Evolutionary conservation across 2,888 invertebrate genomes (phyloP).

Genomic region (Zygaena filipendulae): DNA sequence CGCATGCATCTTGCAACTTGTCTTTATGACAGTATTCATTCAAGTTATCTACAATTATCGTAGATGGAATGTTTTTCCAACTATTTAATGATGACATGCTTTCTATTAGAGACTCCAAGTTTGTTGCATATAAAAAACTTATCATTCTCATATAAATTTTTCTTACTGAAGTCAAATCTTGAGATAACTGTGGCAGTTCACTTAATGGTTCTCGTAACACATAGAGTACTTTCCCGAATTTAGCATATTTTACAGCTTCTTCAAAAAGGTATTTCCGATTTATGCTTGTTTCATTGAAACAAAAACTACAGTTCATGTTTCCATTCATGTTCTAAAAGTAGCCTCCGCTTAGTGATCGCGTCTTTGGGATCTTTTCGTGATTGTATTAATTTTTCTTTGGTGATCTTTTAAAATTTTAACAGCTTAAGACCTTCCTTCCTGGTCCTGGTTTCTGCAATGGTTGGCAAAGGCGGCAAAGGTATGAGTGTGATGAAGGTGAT

Average conservation of each 20-base stretch:
- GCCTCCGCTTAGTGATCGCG: no score
- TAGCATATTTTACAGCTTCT: conserved; percentile 35
- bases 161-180: conserved; percentile 35
- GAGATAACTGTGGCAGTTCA: conserved; percentile 47
- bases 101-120: conserved; percentile 37
- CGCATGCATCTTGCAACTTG: conserved; percentile 41
- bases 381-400: no score
- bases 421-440: no score
- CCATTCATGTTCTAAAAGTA: no score
- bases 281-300: conserved; percentile 25
- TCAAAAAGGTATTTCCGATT: conserved; percentile 47
- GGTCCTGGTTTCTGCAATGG: no score
- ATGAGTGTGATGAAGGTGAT: no score
- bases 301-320: conserved; percentile 25
- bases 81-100: conserved; percentile 37
- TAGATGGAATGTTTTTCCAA: conserved; percentile 46
- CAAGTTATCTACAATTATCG: conserved; percentile 48
- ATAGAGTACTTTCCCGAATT: conserved; percentile 47
- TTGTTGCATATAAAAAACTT: conserved; percentile 46
- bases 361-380: no score
- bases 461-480: no score
- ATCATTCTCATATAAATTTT: conserved; percentile 56
- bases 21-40: conserved; percentile 32
- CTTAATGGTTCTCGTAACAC: conserved; percentile 42
- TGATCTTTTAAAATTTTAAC: no score